Evolutionary conservation across 2,888 invertebrate species (phyloP).

Genomic region (Copidosoma aretas): DNA sequence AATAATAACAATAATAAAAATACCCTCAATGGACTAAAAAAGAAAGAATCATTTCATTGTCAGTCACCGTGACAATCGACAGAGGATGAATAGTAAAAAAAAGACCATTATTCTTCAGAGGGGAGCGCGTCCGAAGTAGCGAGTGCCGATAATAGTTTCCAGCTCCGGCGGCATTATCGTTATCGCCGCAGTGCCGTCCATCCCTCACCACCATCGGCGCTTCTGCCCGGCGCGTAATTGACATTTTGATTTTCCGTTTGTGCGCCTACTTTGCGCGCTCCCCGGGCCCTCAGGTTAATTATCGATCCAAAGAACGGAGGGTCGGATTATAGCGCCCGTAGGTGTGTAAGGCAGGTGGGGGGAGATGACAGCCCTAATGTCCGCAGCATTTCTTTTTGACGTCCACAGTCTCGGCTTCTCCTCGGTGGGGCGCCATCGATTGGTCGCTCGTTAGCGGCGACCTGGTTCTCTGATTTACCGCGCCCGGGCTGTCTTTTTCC

Average conservation of each 20-base stretch:
- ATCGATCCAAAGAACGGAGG: slow-evolving; percentile 6
- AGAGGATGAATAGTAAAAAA: too few relatives aligned
- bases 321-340: slow-evolving; percentile 26
- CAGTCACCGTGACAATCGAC: too few relatives aligned
- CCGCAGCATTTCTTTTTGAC: slow-evolving; percentile 40
- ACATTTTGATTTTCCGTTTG: slow-evolving; percentile 32
- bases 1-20: too few relatives aligned
- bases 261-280: not conserved
- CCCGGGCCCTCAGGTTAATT: slow-evolving; percentile 14
- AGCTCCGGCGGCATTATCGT: slow-evolving; percentile 19
- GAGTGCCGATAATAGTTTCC: slow-evolving; percentile 24
- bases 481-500: not conserved
- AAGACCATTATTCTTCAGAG: too few relatives aligned
- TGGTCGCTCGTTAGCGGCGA: slow-evolving; percentile 45
- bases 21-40: too few relatives aligned
- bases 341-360: not conserved
- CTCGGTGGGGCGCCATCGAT: slow-evolving; percentile 39
- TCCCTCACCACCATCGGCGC: not conserved
- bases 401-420: slow-evolving; percentile 26
- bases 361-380: slow-evolving; percentile 27
- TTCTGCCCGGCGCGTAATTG: slow-evolving; percentile 20
- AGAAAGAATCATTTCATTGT: too few relatives aligned
- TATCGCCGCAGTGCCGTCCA: slow-evolving; percentile 19
- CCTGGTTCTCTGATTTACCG: slow-evolving; percentile 44
- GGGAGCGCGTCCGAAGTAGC: not conserved